Base-by-base conservation (phyloP, 2,797 vertebrate genomes). In the Falco cherrug region DNA sequence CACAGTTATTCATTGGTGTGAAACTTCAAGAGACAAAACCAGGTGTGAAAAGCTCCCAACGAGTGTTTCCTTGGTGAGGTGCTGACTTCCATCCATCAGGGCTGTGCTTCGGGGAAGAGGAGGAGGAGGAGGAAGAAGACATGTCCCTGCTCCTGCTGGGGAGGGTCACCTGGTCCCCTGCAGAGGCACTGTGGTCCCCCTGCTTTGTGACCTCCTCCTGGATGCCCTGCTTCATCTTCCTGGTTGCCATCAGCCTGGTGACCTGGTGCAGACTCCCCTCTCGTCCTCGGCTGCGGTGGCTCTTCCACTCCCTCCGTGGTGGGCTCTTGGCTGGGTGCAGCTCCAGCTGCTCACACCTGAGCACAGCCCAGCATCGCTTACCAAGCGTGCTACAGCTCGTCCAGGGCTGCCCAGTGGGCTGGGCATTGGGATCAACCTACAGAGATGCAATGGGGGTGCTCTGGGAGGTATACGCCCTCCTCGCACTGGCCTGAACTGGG, bases 11-110 rank as follows among this genome's bases (percentile, higher is more conserved):
- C 84, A 15, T 10, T 85, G 90, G 95, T 89, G 95, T 96, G 97
- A 97, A 95, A 84, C 89, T 87, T 75, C 70, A 76, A 90, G 90
- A 88, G 88, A 69, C 90, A 91, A 39, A 94, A 43, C 65, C 94
- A 97, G 96, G 96, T 97, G 97, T 96, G 96, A 97, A 97, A 96
- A 96, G 96, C 96, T 97, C 82, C 60, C 91, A 43, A 94, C 0
- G 11, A 95, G 69, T 8, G 60, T 91, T 92, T 69, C 70, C 67
- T 71, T 4, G 13, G 33, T 0, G 16, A 77, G 68, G 56, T 0
- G 64, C 41, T 74, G 88, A 89, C 74, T 87, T 82, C 73, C 39
- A 20, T 45, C 50, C 13, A 2, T 54, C 56, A 79, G 78, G 74
- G n/a, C 70, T 54, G 51, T 1, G 26, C 85, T 68, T 43, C 0